Evolutionary conservation across 2,113 vertebrate species (phyloP).

Genomic region (Mugil cephalus): DNA sequence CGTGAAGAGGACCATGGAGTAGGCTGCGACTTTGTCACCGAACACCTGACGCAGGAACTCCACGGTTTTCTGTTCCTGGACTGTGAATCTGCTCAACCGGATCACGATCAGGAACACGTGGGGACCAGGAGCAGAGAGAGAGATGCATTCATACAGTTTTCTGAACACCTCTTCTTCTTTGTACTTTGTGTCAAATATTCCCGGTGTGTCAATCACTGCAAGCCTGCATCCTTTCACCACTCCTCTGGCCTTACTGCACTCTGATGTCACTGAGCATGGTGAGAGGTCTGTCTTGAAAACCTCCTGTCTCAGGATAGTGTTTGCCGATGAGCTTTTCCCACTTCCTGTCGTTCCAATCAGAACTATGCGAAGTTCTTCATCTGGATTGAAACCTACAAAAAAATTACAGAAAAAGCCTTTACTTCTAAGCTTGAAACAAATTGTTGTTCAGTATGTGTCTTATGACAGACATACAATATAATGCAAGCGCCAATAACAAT

Average conservation of each 20-base stretch:
- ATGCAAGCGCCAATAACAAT: too few species aligned
- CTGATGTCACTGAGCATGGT: constrained; percentile 14
- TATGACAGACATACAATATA: too few species aligned
- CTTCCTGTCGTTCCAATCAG: constrained; percentile 50
- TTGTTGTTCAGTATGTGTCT: not conserved
- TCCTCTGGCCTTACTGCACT: constrained; percentile 34
- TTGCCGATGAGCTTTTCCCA: constrained; percentile 48
- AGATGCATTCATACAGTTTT: constrained; percentile 36
- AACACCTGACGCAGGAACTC: constrained; percentile 38
- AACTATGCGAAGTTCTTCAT: constrained; percentile 17
- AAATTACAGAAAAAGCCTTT: not conserved
- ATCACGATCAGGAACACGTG: constrained; percentile 51
- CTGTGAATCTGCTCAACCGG: constrained; percentile 31
- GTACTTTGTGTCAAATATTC: constrained; percentile 43
- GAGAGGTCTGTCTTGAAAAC: not conserved
- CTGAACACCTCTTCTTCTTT: constrained; percentile 7
- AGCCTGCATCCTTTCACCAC: not conserved
- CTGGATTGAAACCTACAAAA: not conserved
- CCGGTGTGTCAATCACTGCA: constrained; percentile 44
- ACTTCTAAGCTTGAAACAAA: not conserved
- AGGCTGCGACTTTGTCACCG: constrained; percentile 16
- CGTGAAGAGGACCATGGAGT: constrained; percentile 46
- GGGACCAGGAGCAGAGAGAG: constrained; percentile 32
- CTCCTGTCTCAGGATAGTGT: constrained; percentile 10
- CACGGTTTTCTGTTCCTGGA: constrained; percentile 36